Evolutionary conservation across 2,888 invertebrate species (phyloP), one percentile per base, ranked within the genome.

Genomic region (Drosophila pegasa): DNA sequence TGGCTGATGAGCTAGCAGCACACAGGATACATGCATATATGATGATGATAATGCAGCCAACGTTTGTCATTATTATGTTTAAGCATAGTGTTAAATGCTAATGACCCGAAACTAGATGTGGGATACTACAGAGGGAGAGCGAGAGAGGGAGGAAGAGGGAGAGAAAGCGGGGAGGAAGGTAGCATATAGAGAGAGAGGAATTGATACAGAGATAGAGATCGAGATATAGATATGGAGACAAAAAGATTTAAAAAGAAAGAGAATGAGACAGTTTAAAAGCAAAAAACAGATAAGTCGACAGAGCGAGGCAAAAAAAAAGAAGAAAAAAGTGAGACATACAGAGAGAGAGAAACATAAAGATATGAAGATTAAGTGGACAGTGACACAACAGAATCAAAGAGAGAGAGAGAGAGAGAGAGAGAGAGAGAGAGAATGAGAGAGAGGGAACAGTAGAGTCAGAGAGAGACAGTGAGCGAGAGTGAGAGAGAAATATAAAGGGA

Each of bases 1-100:
- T 37, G 55, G 38, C 51, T 51, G 75, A 61, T 71, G 66, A 63
- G 63, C 40, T 41, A 38, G 38, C 25, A n/a, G 10, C 18, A 57
- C 57, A 62, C 67, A 55, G 50, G 40, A 62, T 57, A 20, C 33
- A 7, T 14, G 8, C 1, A 38, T 52, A 38, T n/a, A 54, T 59
- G 43, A 50, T 31, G 29, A 60, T 62, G 14, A 16, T 25, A 31
- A 75, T 43, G 25, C 12, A 14, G 18, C 22, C 22, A 41, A 59
- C 37, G 16, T n/a, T n/a, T n/a, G 31, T 54, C 33, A 57, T 48
- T 38, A 62, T 56, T 20, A 31, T 51, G 16, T 41, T 33, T 57
- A 54, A 14, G 25, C 37, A n/a, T 40, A 45, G 38, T 60, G 64
- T 61, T 67, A 50, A 67, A 52, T 66, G 48, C 18, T 55, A 55